Evolutionary conservation across 1,140 invertebrate species (phyloP).

Genomic region (Euwallacea similis): DNA sequence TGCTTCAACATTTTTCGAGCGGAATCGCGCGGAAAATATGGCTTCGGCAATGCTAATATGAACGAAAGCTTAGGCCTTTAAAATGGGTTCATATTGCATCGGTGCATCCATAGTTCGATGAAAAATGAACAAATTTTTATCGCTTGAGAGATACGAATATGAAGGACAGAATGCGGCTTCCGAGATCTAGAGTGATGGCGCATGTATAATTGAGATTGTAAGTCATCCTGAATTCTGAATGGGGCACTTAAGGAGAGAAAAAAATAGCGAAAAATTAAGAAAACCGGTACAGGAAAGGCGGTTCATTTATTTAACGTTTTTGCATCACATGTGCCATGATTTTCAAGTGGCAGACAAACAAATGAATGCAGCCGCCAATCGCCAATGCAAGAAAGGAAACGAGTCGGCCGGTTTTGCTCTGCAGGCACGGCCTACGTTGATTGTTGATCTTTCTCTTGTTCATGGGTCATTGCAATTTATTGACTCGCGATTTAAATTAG

Average conservation of each 20-base stretch:
- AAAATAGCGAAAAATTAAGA: neutral
- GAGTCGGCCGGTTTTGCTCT: constrained; percentile 10
- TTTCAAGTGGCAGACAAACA: constrained; percentile 20
- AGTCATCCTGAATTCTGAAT: neutral
- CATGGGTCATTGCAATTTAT: neutral
- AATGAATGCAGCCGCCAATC: neutral
- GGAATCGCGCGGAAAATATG: too few species aligned
- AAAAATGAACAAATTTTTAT: too few species aligned
- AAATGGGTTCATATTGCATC: too few species aligned
- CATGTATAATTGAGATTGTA: too few species aligned
- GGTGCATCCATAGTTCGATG: too few species aligned
- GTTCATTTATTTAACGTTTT: constrained; percentile 12
- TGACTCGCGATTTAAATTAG: neutral
- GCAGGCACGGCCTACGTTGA: neutral
- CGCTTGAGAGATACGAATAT: too few species aligned
- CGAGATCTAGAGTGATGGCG: too few species aligned
- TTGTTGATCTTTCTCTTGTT: constrained; percentile 1
- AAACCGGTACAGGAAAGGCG: too few species aligned
- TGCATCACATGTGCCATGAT: constrained; percentile 14
- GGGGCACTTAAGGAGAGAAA: neutral
- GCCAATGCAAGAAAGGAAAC: neutral
- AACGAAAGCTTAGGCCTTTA: too few species aligned
- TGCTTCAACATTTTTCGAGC: too few species aligned
- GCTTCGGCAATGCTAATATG: too few species aligned
- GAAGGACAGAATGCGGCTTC: too few species aligned